phyloP scores from a whole-genome alignment of 1,140 invertebrate genomes.

The Zaprionus kolodkinae region DNA sequence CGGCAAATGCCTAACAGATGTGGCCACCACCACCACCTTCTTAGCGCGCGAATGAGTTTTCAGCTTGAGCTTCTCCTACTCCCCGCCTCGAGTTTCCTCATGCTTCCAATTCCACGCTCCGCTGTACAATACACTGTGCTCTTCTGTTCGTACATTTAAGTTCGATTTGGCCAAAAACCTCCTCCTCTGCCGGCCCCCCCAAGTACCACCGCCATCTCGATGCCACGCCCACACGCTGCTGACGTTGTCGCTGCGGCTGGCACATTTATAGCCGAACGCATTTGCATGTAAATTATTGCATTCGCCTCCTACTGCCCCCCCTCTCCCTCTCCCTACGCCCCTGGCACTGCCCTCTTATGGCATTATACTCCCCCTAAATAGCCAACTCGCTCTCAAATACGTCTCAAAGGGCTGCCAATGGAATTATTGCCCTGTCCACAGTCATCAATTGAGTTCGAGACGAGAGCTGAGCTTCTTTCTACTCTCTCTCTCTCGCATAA shows the following conservation, averaged over 20 bases:
- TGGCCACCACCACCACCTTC: constrained; percentile 32
- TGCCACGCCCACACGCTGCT: constrained; percentile 15
- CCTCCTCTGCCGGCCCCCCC: not conserved
- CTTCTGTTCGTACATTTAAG: constrained; percentile 24
- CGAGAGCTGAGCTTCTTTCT: constrained; percentile 5
- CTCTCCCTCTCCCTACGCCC: no score
- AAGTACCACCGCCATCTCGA: not conserved
- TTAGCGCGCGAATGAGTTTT: constrained; percentile 22
- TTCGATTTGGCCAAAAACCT: constrained; percentile 35
- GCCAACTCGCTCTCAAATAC: constrained; percentile 13
- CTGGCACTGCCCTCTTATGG: no score
- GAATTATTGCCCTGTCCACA: constrained; percentile 56
- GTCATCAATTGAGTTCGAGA: constrained; percentile 32
- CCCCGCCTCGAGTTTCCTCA: no score
- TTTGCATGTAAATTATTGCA: constrained; percentile 79
- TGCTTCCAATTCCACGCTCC: constrained; percentile 9
- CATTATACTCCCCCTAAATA: constrained; percentile 3
- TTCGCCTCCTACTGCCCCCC: constrained; percentile 29
- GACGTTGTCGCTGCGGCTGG: constrained; percentile 56
- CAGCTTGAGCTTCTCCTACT: constrained; percentile 42
- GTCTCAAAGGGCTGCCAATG: constrained; percentile 45
- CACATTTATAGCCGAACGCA: constrained; percentile 76
- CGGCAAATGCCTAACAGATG: constrained; percentile 58
- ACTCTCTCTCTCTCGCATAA: not conserved
- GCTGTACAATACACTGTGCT: constrained; percentile 5